These are phyloP conservation scores for Trochalopteron elliotii DNA, from an alignment of 2,113 vertebrate species.

Conservation along the genomic window DNA sequence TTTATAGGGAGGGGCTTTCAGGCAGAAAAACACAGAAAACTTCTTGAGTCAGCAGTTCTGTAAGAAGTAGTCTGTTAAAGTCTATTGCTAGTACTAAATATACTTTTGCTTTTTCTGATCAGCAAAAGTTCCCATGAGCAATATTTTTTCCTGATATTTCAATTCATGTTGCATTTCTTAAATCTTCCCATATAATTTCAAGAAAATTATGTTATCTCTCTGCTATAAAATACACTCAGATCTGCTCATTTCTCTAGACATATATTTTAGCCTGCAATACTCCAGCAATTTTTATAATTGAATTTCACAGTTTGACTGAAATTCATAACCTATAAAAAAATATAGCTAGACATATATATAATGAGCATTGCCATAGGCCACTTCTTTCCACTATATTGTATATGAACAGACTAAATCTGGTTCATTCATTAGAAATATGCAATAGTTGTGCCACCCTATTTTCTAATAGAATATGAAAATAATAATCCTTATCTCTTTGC, in stretches of 20 bases:
- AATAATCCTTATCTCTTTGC: background rate
- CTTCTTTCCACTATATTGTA: background rate
- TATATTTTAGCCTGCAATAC: background rate
- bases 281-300: background rate
- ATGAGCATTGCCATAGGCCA: background rate
- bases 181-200: background rate
- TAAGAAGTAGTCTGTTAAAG: slow-evolving; percentile 33
- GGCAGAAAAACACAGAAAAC: background rate
- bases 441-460: background rate
- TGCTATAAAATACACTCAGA: background rate
- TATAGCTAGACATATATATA: background rate
- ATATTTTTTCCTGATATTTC: slow-evolving; percentile 13
- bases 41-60: slow-evolving; percentile 17
- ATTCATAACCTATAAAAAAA: background rate
- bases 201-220: background rate
- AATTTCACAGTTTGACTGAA: background rate
- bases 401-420: background rate
- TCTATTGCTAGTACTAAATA: background rate
- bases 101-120: background rate
- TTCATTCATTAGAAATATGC: background rate
- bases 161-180: background rate
- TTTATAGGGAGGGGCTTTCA: background rate
- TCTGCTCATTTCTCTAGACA: background rate
- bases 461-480: background rate
- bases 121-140: slow-evolving; percentile 12